Evolutionary conservation across 2,113 vertebrate genomes (phyloP).

Genomic region (Potamarius usumacintae): DNA sequence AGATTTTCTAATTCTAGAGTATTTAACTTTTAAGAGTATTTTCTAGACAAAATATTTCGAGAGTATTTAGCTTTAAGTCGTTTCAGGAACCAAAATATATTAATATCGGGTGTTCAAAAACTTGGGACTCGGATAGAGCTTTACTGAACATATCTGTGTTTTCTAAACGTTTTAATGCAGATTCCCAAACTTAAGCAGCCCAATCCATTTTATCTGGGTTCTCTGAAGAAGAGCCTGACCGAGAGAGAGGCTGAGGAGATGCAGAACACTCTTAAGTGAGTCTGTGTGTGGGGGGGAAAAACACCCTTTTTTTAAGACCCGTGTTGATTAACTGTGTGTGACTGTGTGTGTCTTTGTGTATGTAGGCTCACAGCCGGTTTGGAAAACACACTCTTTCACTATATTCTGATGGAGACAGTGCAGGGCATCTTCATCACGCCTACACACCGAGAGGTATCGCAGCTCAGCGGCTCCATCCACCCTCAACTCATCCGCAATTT

Average conservation of each 20-base stretch:
- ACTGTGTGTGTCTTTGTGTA: too few species aligned
- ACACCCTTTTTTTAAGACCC: neutral
- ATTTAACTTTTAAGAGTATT: too few species aligned
- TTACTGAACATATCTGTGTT: neutral
- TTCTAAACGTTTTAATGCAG: slow-evolving; percentile 61
- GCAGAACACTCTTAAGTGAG: slow-evolving; percentile 82
- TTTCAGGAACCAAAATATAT: neutral
- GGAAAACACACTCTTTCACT: slow-evolving; percentile 96
- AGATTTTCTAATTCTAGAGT: neutral
- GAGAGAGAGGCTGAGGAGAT: slow-evolving; percentile 82
- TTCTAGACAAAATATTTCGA: too few species aligned
- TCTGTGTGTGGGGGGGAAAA: neutral
- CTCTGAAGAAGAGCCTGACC: slow-evolving; percentile 81
- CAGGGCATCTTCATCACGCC: slow-evolving; percentile 95
- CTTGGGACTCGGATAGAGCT: neutral
- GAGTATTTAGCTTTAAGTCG: neutral
- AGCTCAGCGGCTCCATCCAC: slow-evolving; percentile 86
- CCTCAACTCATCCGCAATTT: slow-evolving; percentile 91
- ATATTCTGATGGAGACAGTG: slow-evolving; percentile 85
- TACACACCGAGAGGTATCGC: slow-evolving; percentile 84
- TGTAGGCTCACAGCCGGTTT: slow-evolving; percentile 86
- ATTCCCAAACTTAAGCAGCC: slow-evolving; percentile 80
- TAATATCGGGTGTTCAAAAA: too few species aligned
- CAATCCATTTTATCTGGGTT: slow-evolving; percentile 86
- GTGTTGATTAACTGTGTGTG: neutral